Conservation (phyloP, 53 echinoderm and acorn worm species). For the Apostichopus leukothele region DNA sequence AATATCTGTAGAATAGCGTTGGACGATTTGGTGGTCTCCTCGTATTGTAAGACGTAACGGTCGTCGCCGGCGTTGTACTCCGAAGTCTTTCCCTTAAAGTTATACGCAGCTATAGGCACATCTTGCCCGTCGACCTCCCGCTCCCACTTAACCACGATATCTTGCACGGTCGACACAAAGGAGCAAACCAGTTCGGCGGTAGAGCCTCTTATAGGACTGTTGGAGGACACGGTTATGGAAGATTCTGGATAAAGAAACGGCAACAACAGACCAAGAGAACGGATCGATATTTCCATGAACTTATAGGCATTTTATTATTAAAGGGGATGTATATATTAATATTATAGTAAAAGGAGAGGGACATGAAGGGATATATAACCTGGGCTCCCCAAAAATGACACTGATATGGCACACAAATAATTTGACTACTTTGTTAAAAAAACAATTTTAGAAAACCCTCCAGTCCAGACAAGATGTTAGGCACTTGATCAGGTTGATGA, state of each 20-base stretch:
- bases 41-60: not conserved
- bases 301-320: too few species aligned
- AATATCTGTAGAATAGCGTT: conserved; percentile 3
- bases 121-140: conserved; percentile 13
- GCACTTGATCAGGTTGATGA: too few species aligned
- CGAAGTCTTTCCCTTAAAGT: not conserved
- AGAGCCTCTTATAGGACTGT: conserved; percentile 12
- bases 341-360: too few species aligned
- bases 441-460: too few species aligned
- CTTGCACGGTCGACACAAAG: not conserved
- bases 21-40: not conserved
- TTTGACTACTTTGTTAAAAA: too few species aligned
- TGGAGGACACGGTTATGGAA: conserved; percentile 23
- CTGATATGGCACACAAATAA: too few species aligned
- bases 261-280: too few species aligned
- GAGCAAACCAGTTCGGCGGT: conserved; percentile 15
- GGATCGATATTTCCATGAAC: too few species aligned
- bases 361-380: too few species aligned
- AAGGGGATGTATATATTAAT: too few species aligned
- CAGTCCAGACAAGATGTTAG: too few species aligned
- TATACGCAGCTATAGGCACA: not conserved
- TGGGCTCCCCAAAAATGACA: too few species aligned
- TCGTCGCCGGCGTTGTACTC: conserved; percentile 15
- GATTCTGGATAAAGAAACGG: not conserved
- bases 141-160: conserved; percentile 34